Evolutionary conservation across 2,113 vertebrate species (phyloP).

Genomic region (Phocoena phocoena): DNA sequence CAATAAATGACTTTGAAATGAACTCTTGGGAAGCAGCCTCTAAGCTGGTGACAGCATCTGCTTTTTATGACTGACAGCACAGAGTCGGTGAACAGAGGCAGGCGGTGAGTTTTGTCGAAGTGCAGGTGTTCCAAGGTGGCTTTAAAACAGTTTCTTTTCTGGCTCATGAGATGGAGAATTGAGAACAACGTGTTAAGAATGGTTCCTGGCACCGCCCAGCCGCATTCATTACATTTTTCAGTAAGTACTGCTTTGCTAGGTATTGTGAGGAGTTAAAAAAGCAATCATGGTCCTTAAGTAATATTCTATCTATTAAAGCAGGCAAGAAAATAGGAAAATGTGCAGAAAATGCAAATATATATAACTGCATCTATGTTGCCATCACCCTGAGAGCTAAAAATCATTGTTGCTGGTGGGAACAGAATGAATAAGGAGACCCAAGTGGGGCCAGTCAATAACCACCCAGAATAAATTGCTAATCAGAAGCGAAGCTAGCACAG

Average conservation of each 20-base stretch:
- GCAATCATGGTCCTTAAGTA: not conserved
- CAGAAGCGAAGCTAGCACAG: constrained; percentile 37
- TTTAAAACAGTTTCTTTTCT: constrained; percentile 29
- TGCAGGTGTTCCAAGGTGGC: not conserved
- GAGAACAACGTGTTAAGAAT: not conserved
- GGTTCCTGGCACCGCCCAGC: not conserved
- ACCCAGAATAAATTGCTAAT: constrained; percentile 65
- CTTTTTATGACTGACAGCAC: not conserved
- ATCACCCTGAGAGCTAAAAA: not conserved
- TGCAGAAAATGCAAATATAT: not conserved
- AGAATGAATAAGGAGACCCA: constrained; percentile 36
- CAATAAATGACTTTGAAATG: not conserved
- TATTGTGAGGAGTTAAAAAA: not conserved
- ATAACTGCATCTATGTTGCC: not conserved
- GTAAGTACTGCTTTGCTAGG: not conserved
- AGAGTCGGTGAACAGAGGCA: not conserved
- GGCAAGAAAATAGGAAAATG: not conserved
- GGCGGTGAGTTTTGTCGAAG: not conserved
- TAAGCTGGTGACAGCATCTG: not conserved
- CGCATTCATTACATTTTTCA: not conserved
- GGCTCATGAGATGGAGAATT: not conserved
- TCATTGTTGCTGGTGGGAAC: not conserved
- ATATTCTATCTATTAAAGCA: not conserved
- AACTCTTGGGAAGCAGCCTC: not conserved
- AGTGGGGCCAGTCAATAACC: constrained; percentile 49